phyloP scores from a whole-genome alignment of 2,113 vertebrate genomes.

The Hucho hucho region DNA sequence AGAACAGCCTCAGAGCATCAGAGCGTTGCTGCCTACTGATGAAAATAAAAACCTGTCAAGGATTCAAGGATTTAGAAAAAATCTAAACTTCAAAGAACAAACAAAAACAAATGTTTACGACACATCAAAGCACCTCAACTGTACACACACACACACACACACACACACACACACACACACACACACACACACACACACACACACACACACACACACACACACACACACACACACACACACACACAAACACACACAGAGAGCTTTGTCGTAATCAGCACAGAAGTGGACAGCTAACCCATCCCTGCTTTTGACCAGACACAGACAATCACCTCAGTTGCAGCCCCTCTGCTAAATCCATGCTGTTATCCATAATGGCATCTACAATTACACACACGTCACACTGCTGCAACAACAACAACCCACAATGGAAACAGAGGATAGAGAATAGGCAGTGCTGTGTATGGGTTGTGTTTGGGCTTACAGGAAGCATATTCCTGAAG shows the following conservation, averaged over 20 bases:
- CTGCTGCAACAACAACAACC: background rate
- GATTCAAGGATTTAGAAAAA: conserved; percentile 35
- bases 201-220: conserved; percentile 9
- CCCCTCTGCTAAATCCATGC: background rate
- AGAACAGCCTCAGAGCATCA: background rate
- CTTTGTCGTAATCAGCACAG: background rate
- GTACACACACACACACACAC: conserved; percentile 32
- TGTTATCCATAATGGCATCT: background rate
- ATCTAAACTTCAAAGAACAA: conserved; percentile 19
- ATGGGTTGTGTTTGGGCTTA: conserved; percentile 18
- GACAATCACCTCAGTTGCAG: too few species aligned
- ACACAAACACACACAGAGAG: background rate
- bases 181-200: conserved; percentile 30
- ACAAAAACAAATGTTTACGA: background rate
- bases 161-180: background rate
- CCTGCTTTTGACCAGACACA: background rate
- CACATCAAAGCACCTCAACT: background rate
- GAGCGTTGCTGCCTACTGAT: background rate
- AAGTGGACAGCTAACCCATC: background rate
- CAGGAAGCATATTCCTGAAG: conserved; percentile 57
- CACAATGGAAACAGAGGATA: background rate
- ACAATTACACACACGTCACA: background rate
- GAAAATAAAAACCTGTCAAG: conserved; percentile 7
- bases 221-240: background rate
- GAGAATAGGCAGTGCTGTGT: background rate